Evolutionary conservation across 2,113 vertebrate genomes (phyloP).

Genomic region (Sphyrna mokarran): DNA sequence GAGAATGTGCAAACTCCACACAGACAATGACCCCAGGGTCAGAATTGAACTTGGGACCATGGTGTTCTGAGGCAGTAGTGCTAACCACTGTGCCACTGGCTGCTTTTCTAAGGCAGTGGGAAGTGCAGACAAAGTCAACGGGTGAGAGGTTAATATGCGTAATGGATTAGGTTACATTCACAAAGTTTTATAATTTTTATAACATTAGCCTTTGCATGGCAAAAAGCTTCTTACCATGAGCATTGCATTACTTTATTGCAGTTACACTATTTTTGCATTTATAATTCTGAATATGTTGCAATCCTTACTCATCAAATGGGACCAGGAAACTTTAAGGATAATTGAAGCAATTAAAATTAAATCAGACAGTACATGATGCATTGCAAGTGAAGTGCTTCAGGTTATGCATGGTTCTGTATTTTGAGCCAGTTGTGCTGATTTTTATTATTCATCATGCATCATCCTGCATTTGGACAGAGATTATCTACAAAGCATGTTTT

Average conservation of each 20-base stretch:
- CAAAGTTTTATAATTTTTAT: background rate
- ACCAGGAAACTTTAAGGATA: background rate
- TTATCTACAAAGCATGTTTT: background rate
- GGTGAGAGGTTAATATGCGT: too few species aligned
- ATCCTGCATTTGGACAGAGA: background rate
- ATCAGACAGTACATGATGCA: too few species aligned
- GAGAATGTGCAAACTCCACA: too few species aligned
- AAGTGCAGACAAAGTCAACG: too few species aligned
- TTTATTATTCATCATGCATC: background rate
- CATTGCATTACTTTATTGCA: background rate
- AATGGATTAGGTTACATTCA: too few species aligned
- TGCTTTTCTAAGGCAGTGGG: too few species aligned
- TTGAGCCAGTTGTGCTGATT: slow-evolving; percentile 65
- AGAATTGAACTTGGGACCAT: too few species aligned
- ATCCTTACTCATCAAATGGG: background rate
- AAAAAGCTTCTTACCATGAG: background rate
- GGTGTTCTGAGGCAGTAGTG: too few species aligned
- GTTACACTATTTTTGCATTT: background rate
- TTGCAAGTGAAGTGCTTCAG: slow-evolving; percentile 59
- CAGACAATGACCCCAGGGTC: too few species aligned
- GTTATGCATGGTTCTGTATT: slow-evolving; percentile 86
- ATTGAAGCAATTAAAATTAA: background rate
- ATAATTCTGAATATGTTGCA: background rate
- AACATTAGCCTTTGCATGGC: background rate
- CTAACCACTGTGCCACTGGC: too few species aligned